Evolutionary conservation across 2,797 vertebrate species (phyloP).

Genomic region (Bradypus variegatus): DNA sequence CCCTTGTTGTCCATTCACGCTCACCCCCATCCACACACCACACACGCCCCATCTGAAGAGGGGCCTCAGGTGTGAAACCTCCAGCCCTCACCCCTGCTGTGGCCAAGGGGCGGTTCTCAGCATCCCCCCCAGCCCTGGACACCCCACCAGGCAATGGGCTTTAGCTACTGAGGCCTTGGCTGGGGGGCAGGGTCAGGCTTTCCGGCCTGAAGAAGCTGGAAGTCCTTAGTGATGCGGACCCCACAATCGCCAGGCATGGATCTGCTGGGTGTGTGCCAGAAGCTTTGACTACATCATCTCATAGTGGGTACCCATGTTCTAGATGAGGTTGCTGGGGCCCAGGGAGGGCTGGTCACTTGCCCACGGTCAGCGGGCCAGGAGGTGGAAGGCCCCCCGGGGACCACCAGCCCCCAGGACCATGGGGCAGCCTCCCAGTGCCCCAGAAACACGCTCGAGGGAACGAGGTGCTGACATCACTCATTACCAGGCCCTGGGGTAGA

Average conservation of each 20-base stretch:
- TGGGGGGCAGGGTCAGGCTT: neutral
- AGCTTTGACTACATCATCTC: neutral
- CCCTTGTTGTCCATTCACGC: accelerated
- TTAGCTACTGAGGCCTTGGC: neutral
- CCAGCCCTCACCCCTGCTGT: neutral
- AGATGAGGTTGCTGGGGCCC: neutral
- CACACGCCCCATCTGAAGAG: neutral
- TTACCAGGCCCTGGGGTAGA: neutral
- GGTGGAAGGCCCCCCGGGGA: neutral
- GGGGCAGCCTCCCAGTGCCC: neutral
- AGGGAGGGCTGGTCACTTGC: neutral
- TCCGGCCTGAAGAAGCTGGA: neutral
- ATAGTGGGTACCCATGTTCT: neutral
- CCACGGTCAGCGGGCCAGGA: neutral
- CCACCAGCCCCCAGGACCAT: neutral
- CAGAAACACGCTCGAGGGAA: neutral
- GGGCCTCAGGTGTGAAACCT: no score
- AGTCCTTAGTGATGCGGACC: neutral
- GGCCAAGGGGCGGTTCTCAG: neutral
- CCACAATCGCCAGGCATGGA: neutral
- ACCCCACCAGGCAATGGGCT: neutral
- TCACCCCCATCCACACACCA: neutral
- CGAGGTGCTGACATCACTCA: neutral
- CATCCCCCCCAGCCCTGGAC: neutral
- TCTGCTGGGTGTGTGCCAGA: neutral